A percentile compares a stretch with the other conserved stretches of the same genome.
These are phyloP conservation scores for Nineta flava DNA, from an alignment of 2,888 invertebrate genomes.

Conservation along the genomic window DNA sequence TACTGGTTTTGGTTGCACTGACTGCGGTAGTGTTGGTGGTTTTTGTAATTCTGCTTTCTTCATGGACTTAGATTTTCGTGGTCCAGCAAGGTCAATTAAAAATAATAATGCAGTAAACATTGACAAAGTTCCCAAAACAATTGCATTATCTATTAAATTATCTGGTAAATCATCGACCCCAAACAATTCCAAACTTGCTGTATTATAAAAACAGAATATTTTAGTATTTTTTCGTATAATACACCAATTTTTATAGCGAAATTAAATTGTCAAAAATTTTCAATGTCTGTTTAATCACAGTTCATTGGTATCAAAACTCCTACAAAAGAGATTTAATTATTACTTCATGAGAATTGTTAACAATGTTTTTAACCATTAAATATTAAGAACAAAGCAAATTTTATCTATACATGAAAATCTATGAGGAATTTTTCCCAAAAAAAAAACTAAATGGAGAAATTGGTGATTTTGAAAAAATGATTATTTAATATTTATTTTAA, in stretches of 20 bases:
- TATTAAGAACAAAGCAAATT: neutral
- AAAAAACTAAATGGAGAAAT: too few species aligned
- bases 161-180: constrained; percentile 54
- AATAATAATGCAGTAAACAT: constrained; percentile 50
- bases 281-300: too few species aligned
- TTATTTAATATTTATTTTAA: too few species aligned
- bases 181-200: constrained; percentile 51
- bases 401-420: too few species aligned
- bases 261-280: too few species aligned
- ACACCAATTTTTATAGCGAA: too few species aligned
- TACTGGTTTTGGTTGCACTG: neutral
- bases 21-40: neutral
- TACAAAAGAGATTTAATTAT: too few species aligned
- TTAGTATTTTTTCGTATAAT: too few species aligned
- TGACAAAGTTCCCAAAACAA: constrained; percentile 50
- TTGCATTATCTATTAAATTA: constrained; percentile 51
- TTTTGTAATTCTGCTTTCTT: constrained; percentile 27
- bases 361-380: neutral
- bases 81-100: constrained; percentile 48
- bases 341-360: too few species aligned
- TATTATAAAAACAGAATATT: constrained; percentile 8
- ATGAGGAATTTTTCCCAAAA: too few species aligned
- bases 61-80: constrained; percentile 32
- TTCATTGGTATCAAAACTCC: too few species aligned
- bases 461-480: too few species aligned